Evolutionary conservation across 2,888 invertebrate genomes (phyloP).

Genomic region (Scaptomyza tumidula): DNA sequence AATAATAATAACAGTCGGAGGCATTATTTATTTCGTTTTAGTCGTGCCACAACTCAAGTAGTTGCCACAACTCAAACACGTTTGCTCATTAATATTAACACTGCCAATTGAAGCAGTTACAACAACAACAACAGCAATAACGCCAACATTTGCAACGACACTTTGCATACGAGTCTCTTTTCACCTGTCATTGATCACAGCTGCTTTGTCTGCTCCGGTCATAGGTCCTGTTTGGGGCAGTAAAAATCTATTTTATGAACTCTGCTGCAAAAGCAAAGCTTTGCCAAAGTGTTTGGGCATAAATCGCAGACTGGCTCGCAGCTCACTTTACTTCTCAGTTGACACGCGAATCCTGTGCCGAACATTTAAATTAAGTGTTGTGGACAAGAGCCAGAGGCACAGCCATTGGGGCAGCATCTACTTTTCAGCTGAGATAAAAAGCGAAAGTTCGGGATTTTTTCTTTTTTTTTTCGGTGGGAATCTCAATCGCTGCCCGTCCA

Average conservation of each 20-base stretch:
- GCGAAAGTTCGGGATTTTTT: slow-evolving; percentile 62
- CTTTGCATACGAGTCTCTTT: slow-evolving; percentile 52
- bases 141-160: slow-evolving; percentile 16
- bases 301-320: slow-evolving; percentile 29
- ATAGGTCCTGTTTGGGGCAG: slow-evolving; percentile 36
- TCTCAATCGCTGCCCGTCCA: slow-evolving; percentile 62
- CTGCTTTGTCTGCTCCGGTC: slow-evolving; percentile 7
- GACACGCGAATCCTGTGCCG: slow-evolving; percentile 47
- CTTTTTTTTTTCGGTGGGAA: slow-evolving; percentile 56
- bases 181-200: slow-evolving; percentile 15
- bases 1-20: neutral
- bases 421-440: slow-evolving; percentile 50
- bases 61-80: slow-evolving; percentile 62
- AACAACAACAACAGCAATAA: slow-evolving; percentile 31
- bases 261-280: neutral
- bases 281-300: slow-evolving; percentile 32
- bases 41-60: slow-evolving; percentile 36
- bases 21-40: slow-evolving; percentile 15
- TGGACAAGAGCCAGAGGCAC: slow-evolving; percentile 18
- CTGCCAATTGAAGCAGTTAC: slow-evolving; percentile 68
- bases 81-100: slow-evolving; percentile 73
- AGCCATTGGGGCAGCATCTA: slow-evolving; percentile 25
- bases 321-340: slow-evolving; percentile 29
- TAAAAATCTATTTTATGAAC: slow-evolving; percentile 30
- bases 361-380: slow-evolving; percentile 61